Percentiles rank a stretch among this genome's conserved stretches.
Evolutionary conservation across 2,797 vertebrate genomes (phyloP).

Genomic region (Mus spretus): DNA sequence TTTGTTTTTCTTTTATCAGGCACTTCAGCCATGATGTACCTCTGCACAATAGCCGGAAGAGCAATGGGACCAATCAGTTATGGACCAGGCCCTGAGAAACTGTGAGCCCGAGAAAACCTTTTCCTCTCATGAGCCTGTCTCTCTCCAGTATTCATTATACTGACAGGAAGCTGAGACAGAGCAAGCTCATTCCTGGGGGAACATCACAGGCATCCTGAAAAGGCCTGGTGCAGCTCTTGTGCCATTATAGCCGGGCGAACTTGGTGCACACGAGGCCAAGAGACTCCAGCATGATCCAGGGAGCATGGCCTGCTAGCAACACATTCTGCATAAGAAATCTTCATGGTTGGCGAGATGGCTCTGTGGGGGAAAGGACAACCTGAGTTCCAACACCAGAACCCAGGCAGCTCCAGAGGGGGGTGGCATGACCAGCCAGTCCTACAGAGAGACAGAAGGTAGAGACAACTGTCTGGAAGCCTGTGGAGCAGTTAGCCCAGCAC

Average conservation of each 20-base stretch:
- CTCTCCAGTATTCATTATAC: background rate
- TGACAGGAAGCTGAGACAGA: background rate
- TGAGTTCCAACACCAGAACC: background rate
- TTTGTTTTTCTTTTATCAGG: background rate
- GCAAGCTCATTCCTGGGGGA: background rate
- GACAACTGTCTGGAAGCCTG: background rate
- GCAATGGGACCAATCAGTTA: background rate
- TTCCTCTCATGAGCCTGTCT: background rate
- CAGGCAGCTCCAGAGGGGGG: background rate
- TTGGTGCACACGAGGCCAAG: background rate
- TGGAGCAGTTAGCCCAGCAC: background rate
- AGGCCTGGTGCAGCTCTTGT: background rate
- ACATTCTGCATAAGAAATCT: background rate
- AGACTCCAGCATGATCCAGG: background rate
- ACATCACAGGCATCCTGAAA: background rate
- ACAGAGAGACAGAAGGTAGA: background rate
- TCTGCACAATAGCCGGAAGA: background rate
- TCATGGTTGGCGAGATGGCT: background rate
- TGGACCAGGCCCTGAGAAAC: background rate
- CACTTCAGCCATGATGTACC: too few relatives aligned
- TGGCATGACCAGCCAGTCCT: too few relatives aligned
- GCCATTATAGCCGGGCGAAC: accelerated
- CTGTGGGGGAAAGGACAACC: too few relatives aligned
- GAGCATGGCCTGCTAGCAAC: background rate
- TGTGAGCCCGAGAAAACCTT: background rate